Base-by-base conservation (phyloP, 2,113 vertebrate species). In the Phocoena phocoena region DNA sequence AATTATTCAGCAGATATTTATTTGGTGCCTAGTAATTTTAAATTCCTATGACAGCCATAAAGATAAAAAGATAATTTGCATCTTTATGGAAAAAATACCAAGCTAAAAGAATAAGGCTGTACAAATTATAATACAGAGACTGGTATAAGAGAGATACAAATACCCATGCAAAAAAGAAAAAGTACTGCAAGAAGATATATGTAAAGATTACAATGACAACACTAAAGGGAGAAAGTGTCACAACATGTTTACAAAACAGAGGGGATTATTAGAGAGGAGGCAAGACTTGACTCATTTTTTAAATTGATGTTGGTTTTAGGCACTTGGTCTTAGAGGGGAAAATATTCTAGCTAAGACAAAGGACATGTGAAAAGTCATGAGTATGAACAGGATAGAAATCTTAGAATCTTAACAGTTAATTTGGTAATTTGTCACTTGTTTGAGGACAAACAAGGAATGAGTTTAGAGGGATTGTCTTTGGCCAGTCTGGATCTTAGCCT, bases 1-100 rank as follows among this genome's bases (percentile, higher is more conserved):
- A 97, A 92, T 79, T 83, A 86, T 87, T 95, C 41, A 95, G 20
- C 41, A 89, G 93, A 90, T 95, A 93, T 97, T 94, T 95, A 83
- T 67, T 73, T 38, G 55, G 63, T 89, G n/a, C 18, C 31, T 94
- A 89, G 3, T 77, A 88, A 93, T 89, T 92, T 86, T 6, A 87
- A 87, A 15, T 33, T 89, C 36, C 15, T 63, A 80, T 55, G 63
- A 90, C 8, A 93, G 14, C n/a, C 36, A 83, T 84, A 86, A 90
- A 95, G 8, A 94, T 77, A 74, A 95, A 83, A 92, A 23, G 18
- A 89, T 79, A 89, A 73, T 60, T 71, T 10, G 41, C 6, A 71
- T 65, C 13, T 38, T 91, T 94, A 85, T n/a, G 63, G 15, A 86
- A 93, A 91, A 71, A 47, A 33, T 58, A 86, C 4, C 67, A 70